Base-by-base conservation (phyloP, 1,140 invertebrate genomes). In the Drosophila tani region DNA sequence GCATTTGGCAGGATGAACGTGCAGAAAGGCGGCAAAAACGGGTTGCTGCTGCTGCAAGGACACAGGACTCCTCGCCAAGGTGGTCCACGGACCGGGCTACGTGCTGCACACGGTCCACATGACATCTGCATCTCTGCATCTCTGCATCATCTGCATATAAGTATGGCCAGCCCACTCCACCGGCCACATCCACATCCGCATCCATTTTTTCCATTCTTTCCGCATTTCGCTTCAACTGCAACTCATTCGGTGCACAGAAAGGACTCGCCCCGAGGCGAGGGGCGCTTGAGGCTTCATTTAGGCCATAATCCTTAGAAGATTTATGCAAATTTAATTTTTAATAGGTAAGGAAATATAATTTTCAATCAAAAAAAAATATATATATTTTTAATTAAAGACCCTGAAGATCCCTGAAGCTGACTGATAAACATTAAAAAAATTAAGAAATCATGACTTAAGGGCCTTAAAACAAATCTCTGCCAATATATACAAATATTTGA, bases 31-130 rank as follows among this genome's bases (percentile, higher is more conserved):
- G 46, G 65, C 55, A 55, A 64, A 32, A 62, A 32, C 41, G 57
- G 57, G 57, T 24, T 29, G 24, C 41, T 40, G 40, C 40, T 41
- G 21, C 46, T 11, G 32, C 32, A 11, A 56, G 43, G 35, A 60
- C 15, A 21, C 65, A 27, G 74, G 56, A 38, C 32, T n/a, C 51
- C 59, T 47, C 45, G 65, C 57, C 75, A 69, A 78, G 75, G 74
- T 78, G 75, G 75, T 69, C 75, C 55, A 68, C 56, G 40, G 63
- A 41, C 41, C 60, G 7, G 59, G 60, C 62, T 67, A 86, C 84
- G 83, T 87, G 83, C 60, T 76, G 75, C 83, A 86, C 64, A 82
- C 75, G 83, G 75, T 81, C 79, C 76, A 79, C 60, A 87, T 71
- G 75, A 79, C 70, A 69, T 71, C 75, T 79, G 79, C 83, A 86